A percentile compares a stretch with the other conserved stretches of the same genome.
Conservation (phyloP, 2,888 invertebrate species). For the Mechanitis messenoides region DNA sequence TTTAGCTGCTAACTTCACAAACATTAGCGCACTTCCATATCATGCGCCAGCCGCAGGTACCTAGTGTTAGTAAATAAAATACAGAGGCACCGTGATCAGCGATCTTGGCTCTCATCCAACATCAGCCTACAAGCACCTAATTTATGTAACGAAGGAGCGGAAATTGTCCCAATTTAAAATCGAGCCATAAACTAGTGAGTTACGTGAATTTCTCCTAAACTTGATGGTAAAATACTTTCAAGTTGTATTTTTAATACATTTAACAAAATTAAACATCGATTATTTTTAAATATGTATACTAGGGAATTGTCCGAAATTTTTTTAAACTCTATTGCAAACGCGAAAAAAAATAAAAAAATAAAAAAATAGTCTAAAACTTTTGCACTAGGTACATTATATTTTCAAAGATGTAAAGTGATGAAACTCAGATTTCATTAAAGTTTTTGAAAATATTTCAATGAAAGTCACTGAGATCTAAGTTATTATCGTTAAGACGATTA, state of each 20-base stretch:
- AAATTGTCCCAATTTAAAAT: slow-evolving; percentile 43
- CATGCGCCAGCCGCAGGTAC: neutral
- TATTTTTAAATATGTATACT: no score
- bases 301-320: no score
- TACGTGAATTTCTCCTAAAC: slow-evolving; percentile 23
- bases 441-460: no score
- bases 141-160: slow-evolving; percentile 47
- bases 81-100: slow-evolving; percentile 8
- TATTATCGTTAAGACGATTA: no score
- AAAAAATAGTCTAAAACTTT: no score
- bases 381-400: no score
- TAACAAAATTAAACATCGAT: no score
- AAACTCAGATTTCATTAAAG: no score
- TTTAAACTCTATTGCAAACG: no score
- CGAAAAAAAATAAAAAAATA: no score
- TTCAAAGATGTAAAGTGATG: no score
- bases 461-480: no score
- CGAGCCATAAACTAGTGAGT: slow-evolving; percentile 38
- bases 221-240: neutral
- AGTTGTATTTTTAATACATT: neutral
- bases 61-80: neutral
- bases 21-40: neutral
- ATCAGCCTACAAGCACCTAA: slow-evolving; percentile 39
- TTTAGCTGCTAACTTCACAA: neutral
- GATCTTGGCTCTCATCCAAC: slow-evolving; percentile 42